Evolutionary conservation across 2,797 vertebrate species (phyloP).

Genomic region (Gymnoscopelus braueri): DNA sequence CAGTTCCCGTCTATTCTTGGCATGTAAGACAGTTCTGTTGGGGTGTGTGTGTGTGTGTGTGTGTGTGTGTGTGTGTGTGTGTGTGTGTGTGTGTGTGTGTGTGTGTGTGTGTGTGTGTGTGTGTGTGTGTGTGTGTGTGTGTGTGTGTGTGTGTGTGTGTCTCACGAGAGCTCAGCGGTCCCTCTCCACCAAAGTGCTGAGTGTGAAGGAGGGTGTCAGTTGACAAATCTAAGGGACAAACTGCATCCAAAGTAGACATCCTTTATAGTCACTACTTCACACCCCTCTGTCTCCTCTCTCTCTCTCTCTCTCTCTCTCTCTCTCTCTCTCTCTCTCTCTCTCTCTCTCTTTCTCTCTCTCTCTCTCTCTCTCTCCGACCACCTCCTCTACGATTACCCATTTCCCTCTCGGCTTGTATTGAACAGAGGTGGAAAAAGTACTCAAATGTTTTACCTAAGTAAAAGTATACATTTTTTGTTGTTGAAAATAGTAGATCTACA

Average conservation of each 20-base stretch:
- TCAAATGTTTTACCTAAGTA: too few species aligned
- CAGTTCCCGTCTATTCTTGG: too few species aligned
- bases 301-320: conserved; percentile 8
- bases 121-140: conserved; percentile 16
- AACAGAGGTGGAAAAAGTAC: too few species aligned
- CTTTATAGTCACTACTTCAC: conserved; percentile 57
- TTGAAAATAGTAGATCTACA: too few species aligned
- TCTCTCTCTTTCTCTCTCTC: conserved; percentile 10
- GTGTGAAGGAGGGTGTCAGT: conserved; percentile 70
- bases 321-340: conserved; percentile 24
- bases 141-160: conserved; percentile 41
- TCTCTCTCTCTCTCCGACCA: neutral
- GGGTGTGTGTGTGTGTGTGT: conserved; percentile 35
- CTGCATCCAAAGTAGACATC: conserved; percentile 71
- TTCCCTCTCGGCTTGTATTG: neutral
- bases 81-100: conserved; percentile 40
- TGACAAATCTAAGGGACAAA: conserved; percentile 78
- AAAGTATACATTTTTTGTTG: too few species aligned
- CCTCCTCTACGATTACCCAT: neutral
- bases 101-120: conserved; percentile 26
- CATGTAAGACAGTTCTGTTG: too few species aligned
- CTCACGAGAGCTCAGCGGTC: conserved; percentile 62
- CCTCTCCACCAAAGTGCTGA: conserved; percentile 75
- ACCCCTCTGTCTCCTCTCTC: conserved; percentile 22
- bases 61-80: conserved; percentile 40